Base-by-base conservation (phyloP, 2,888 invertebrate species). In the Platypus cylindrus region DNA sequence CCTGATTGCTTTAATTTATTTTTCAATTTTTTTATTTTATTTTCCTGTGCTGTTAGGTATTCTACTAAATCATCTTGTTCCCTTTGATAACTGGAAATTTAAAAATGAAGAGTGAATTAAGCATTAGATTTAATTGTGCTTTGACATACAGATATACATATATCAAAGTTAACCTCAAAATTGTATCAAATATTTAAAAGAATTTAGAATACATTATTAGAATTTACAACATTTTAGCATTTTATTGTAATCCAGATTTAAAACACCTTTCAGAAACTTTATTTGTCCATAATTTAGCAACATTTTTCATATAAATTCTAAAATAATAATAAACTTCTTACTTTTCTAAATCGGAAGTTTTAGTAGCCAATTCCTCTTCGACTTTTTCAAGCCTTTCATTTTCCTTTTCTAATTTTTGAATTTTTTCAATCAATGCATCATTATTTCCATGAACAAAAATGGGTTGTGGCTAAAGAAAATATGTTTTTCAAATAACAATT, bases 61-160 rank as follows among this genome's bases (percentile, higher is more conserved):
- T 86, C 82, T 36, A 97, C 62, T 42, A 97, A 63, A 62, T 95
- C 93, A 48, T 97, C 95, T 59, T 95, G 94, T 53, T 97, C 95
- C 54, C 79, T 85, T 53, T 72, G 75, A 41, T 89, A 53, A 45
- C 70, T 44, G 25, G 17, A 72, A 45, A 83, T 54, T n/a, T n/a
- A n/a, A 26, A 26, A 26, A 14, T 14, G 15, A 27, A 32, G 26
- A 30, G 13, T 25, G 20, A 29, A 14, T 17, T 11, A 17, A 31
- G 12, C 14, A 29, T 8, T n/a, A n/a, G n/a, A n/a, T n/a, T n/a
- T n/a, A n/a, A n/a, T n/a, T n/a, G n/a, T n/a, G n/a, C n/a, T n/a
- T n/a, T n/a, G n/a, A n/a, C n/a, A n/a, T n/a, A n/a, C n/a, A n/a
- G n/a, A n/a, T n/a, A n/a, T n/a, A n/a, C n/a, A n/a, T n/a, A n/a